These are phyloP conservation scores for Tenthredo amoena DNA, from an alignment of 2,888 invertebrate species.

Conservation along the genomic window DNA sequence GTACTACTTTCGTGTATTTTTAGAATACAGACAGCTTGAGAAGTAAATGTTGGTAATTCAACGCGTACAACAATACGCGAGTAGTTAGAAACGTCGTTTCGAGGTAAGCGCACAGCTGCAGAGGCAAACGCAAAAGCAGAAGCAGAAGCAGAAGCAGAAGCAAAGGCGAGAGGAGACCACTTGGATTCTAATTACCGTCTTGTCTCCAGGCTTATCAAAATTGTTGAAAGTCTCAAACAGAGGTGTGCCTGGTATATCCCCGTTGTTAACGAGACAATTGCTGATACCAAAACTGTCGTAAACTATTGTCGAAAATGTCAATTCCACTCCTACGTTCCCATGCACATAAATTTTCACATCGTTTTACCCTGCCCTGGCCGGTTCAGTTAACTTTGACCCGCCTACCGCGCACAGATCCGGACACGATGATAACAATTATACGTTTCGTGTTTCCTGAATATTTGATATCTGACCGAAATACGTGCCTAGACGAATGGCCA, in stretches of 20 bases:
- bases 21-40: neutral
- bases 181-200: neutral
- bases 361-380: neutral
- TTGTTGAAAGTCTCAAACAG: neutral
- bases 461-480: conserved; percentile 22
- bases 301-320: neutral
- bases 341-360: neutral
- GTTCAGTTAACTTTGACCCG: neutral
- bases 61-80: neutral
- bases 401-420: neutral
- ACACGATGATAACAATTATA: neutral
- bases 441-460: conserved; percentile 26
- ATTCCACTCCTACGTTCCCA: neutral
- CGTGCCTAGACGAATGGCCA: neutral
- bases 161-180: neutral
- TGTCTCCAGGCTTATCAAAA: neutral
- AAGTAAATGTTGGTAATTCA: neutral
- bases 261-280: neutral
- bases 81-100: neutral
- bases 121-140: neutral
- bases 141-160: neutral
- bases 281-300: neutral
- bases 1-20: neutral
- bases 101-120: neutral
- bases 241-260: neutral